Conservation (phyloP, 2,888 invertebrate species). For the Trimorus sp. region DNA sequence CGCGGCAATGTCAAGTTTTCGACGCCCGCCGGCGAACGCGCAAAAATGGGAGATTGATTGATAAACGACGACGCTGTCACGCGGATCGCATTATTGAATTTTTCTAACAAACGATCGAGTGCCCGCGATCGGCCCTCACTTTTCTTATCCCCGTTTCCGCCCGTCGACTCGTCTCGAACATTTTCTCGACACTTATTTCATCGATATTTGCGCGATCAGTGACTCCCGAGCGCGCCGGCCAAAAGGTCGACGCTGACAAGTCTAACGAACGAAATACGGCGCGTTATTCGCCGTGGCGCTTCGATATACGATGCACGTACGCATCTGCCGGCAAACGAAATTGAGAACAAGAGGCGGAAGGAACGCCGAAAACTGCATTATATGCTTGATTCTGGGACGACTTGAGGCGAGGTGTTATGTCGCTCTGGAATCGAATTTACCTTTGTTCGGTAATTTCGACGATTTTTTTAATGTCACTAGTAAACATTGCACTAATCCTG, state of each 20-base stretch:
- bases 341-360: conserved; percentile 69
- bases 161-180: conserved; percentile 48
- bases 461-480: conserved; percentile 35
- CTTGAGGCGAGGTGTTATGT: conserved; percentile 53
- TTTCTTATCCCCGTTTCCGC: conserved; percentile 49
- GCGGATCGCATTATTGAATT: conserved; percentile 75
- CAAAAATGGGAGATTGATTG: conserved; percentile 72
- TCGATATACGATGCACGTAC: conserved; percentile 72
- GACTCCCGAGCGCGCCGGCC: conserved; percentile 25
- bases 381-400: conserved; percentile 56
- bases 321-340: conserved; percentile 72
- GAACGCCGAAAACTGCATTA: conserved; percentile 63
- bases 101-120: conserved; percentile 76
- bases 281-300: conserved; percentile 45
- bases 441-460: conserved; percentile 27
- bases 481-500: background rate
- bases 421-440: conserved; percentile 48
- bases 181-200: conserved; percentile 45
- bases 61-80: conserved; percentile 74
- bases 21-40: conserved; percentile 58
- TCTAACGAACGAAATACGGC: conserved; percentile 60
- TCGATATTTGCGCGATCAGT: conserved; percentile 51
- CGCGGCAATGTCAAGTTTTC: conserved; percentile 13
- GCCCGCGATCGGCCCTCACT: conserved; percentile 56
- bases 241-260: conserved; percentile 21